phyloP scores from a whole-genome alignment of 2,888 invertebrate genomes.

The Meghimatium bilineatum region DNA sequence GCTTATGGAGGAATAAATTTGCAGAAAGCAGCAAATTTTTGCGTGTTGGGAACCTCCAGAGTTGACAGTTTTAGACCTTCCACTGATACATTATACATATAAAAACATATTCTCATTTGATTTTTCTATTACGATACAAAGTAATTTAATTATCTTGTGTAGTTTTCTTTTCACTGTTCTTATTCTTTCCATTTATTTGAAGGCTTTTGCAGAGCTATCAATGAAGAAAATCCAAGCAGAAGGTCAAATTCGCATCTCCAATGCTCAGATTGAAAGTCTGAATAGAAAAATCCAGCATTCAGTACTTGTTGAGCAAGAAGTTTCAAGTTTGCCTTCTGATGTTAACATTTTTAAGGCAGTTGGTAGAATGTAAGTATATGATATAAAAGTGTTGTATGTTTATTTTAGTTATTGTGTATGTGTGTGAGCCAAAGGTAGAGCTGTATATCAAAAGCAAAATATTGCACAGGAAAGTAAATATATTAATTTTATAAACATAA shows the following conservation, averaged over 20 bases:
- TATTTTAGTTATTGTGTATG: background rate
- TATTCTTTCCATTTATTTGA: constrained; percentile 46
- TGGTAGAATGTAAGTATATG: constrained; percentile 83
- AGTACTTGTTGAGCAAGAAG: constrained; percentile 84
- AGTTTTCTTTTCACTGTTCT: background rate
- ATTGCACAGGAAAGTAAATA: too few relatives aligned
- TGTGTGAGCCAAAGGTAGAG: background rate
- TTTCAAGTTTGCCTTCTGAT: constrained; percentile 81
- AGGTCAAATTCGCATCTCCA: constrained; percentile 87
- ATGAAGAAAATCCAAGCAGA: constrained; percentile 88
- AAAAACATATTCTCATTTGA: background rate
- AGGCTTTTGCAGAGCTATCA: constrained; percentile 89
- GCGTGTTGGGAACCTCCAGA: too few relatives aligned
- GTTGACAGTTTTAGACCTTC: too few relatives aligned
- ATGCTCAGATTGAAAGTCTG: constrained; percentile 85
- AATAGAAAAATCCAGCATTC: constrained; percentile 84
- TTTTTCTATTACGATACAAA: background rate
- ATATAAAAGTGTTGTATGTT: background rate
- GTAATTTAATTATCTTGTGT: background rate
- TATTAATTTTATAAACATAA: too few relatives aligned
- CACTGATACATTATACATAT: too few relatives aligned
- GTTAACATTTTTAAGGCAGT: constrained; percentile 88
- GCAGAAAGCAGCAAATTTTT: too few relatives aligned
- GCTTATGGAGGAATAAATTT: too few relatives aligned
- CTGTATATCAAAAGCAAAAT: too few relatives aligned